phyloP scores from a whole-genome alignment of 1,140 invertebrate species.

The Bombus picipes region DNA sequence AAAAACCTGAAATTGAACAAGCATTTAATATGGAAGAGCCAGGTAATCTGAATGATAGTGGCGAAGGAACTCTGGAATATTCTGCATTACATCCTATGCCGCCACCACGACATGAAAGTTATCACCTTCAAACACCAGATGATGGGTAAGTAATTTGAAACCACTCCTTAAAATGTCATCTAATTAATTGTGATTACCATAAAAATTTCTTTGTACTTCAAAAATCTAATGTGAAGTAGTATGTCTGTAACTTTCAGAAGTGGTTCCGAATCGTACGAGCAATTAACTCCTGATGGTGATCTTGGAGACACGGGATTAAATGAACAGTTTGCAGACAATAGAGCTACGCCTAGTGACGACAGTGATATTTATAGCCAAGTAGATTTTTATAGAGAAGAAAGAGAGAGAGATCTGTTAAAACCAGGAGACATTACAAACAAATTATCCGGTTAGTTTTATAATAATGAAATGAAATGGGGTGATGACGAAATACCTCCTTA shows the following conservation, averaged over 20 bases:
- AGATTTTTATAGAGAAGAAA: constrained; percentile 82
- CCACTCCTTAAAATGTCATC: neutral
- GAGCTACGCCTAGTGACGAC: constrained; percentile 85
- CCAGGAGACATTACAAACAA: constrained; percentile 78
- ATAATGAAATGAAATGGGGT: neutral
- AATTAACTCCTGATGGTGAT: constrained; percentile 86
- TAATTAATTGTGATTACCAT: neutral
- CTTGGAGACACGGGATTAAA: constrained; percentile 81
- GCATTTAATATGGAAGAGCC: constrained; percentile 95
- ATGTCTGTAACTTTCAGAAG: constrained; percentile 85
- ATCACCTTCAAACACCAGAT: constrained; percentile 85
- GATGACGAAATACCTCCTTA: neutral
- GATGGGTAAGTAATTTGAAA: constrained; percentile 84
- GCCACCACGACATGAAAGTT: constrained; percentile 88
- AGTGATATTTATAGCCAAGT: constrained; percentile 88
- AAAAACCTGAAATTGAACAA: constrained; percentile 96
- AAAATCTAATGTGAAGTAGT: constrained; percentile 82
- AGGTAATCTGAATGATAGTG: constrained; percentile 85
- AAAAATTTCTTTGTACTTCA: constrained; percentile 43
- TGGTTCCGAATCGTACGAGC: constrained; percentile 93
- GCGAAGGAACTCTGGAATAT: constrained; percentile 88
- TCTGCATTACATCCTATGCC: constrained; percentile 86
- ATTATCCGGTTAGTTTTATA: constrained; percentile 74
- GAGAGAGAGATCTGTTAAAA: constrained; percentile 78
- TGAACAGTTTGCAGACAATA: constrained; percentile 80